These are phyloP conservation scores for Eudyptes chrysolophus DNA, from an alignment of 2,113 vertebrate species.

Conservation along the genomic window DNA sequence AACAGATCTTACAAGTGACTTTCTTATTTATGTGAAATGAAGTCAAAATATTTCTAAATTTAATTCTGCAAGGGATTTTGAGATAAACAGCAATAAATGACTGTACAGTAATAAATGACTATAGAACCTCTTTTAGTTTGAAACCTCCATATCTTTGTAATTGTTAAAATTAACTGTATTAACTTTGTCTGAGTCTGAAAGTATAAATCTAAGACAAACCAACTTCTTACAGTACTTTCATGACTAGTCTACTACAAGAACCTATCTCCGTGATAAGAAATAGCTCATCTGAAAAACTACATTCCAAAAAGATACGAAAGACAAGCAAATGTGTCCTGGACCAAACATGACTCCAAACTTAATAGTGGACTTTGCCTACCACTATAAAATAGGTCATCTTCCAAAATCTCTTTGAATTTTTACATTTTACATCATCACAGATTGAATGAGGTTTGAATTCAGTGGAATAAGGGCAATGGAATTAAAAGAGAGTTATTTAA, in stretches of 20 bases:
- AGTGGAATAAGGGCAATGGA: neutral
- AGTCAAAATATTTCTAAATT: neutral
- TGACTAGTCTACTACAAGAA: neutral
- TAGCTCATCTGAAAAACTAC: neutral
- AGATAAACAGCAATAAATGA: neutral
- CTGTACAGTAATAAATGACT: neutral
- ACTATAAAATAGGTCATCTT: neutral
- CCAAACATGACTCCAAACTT: neutral
- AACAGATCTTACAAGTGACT: neutral
- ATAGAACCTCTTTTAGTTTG: neutral
- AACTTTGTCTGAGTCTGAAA: neutral
- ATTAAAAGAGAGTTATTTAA: neutral
- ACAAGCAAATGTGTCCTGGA: neutral
- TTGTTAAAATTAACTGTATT: neutral
- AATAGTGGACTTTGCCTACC: neutral
- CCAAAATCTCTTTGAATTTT: neutral
- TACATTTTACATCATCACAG: neutral
- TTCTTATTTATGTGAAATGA: neutral
- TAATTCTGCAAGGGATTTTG: neutral
- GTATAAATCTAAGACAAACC: neutral
- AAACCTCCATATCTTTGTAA: neutral
- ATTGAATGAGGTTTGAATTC: accelerated
- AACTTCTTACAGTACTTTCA: neutral
- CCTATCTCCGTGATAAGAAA: neutral
- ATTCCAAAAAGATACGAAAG: neutral